Conservation (phyloP, 2,888 invertebrate species). For the Griposia aprilina region DNA sequence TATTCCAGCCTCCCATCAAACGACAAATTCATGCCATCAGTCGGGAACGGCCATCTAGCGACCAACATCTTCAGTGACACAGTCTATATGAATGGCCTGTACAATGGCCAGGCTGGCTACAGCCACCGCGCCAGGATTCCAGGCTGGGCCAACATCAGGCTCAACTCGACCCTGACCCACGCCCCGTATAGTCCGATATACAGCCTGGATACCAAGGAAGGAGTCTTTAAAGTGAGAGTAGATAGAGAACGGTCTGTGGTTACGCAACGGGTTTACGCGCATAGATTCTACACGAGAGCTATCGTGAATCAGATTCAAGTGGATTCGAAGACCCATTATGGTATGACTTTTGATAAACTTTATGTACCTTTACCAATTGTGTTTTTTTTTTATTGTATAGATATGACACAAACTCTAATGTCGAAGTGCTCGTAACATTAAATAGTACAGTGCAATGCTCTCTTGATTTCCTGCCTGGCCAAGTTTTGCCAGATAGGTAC, state of each 20-base stretch:
- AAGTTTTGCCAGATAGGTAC: too few relatives aligned
- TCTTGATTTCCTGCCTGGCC: too few relatives aligned
- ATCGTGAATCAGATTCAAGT: constrained; percentile 88
- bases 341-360: constrained; percentile 61
- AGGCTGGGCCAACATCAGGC: constrained; percentile 90
- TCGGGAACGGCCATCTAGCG: constrained; percentile 91
- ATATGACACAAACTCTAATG: too few relatives aligned
- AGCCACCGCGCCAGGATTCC: constrained; percentile 91
- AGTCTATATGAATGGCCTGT: constrained; percentile 91
- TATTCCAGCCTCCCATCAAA: constrained; percentile 88
- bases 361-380: too few relatives aligned
- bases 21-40: constrained; percentile 90
- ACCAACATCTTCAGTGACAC: constrained; percentile 91
- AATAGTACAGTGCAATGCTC: too few relatives aligned
- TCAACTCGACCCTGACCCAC: constrained; percentile 85
- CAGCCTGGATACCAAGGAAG: constrained; percentile 86
- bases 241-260: constrained; percentile 87
- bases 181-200: constrained; percentile 83
- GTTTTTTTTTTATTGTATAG: too few relatives aligned
- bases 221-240: constrained; percentile 86
- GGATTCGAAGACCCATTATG: constrained; percentile 83
- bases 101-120: constrained; percentile 89
- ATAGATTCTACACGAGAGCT: constrained; percentile 87
- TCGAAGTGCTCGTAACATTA: too few relatives aligned
- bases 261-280: constrained; percentile 87